phyloP scores from a whole-genome alignment of 30 jellyfish, hydroid and myxozoan species.

The Chironex yamaguchii region DNA sequence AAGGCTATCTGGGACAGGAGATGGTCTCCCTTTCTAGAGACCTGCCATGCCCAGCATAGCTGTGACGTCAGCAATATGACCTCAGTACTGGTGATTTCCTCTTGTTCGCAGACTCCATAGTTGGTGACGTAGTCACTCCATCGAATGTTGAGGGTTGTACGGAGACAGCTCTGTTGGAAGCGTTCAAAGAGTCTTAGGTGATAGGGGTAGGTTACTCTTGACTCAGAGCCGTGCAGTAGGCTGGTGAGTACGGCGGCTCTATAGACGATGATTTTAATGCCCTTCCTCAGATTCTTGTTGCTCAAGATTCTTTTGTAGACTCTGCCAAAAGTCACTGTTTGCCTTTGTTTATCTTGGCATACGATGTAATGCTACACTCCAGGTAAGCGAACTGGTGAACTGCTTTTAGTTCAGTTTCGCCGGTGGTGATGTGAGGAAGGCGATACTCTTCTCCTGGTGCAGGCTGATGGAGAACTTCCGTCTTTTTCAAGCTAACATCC shows the following conservation, averaged over 20 bases:
- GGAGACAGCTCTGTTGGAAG: constrained; percentile 8
- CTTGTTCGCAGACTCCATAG: constrained; percentile 10
- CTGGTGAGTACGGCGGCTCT: no score
- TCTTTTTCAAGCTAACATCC: constrained; percentile 3
- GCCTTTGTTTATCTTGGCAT: no score
- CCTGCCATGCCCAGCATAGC: no score
- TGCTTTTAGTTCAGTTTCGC: constrained; percentile 15
- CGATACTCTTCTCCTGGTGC: neutral
- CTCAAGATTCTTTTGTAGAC: no score
- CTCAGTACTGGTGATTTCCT: constrained; percentile 16
- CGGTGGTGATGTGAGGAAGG: constrained; percentile 4
- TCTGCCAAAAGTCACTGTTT: no score
- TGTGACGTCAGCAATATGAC: no score
- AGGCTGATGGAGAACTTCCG: constrained; percentile 21
- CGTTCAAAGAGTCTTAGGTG: neutral
- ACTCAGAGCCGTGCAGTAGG: no score
- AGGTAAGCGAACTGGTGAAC: constrained; percentile 26
- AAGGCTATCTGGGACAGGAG: no score
- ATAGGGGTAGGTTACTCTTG: constrained; percentile 6
- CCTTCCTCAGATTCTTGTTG: no score
- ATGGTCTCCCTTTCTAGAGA: no score
- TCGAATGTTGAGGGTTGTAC: constrained; percentile 9
- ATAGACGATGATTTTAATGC: no score
- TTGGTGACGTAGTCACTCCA: constrained; percentile 35
- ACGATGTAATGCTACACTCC: no score